Evolutionary conservation across 2,113 vertebrate genomes (phyloP).

Genomic region (Hemiprocne comata): DNA sequence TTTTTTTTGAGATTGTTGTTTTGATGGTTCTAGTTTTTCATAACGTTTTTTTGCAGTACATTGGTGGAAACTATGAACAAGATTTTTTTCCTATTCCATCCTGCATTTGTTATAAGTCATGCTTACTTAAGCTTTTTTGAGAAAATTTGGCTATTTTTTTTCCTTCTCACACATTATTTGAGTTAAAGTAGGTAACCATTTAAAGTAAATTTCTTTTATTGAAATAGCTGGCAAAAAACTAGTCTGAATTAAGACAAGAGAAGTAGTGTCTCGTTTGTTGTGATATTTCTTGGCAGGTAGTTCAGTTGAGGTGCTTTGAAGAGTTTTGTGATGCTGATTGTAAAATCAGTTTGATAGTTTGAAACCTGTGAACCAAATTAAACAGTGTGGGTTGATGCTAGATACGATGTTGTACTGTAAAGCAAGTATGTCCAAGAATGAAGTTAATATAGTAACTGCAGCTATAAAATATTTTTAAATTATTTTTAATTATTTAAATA

Average conservation of each 20-base stretch:
- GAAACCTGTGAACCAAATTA: background rate
- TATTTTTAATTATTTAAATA: no score
- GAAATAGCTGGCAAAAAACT: background rate
- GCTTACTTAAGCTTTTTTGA: background rate
- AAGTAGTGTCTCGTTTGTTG: background rate
- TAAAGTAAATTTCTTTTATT: rapidly evolving
- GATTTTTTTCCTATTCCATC: rapidly evolving
- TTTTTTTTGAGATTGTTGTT: background rate
- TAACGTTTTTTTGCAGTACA: rapidly evolving
- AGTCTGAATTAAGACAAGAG: background rate
- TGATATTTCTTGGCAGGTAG: background rate
- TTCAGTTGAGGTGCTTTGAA: background rate
- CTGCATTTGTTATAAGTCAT: background rate
- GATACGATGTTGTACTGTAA: background rate
- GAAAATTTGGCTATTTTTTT: background rate
- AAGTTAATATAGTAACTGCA: background rate
- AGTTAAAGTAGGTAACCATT: background rate
- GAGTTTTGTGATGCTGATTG: background rate
- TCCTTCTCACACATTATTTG: background rate
- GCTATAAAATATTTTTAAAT: background rate
- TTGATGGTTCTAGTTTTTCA: background rate
- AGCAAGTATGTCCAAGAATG: background rate
- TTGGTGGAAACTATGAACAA: background rate
- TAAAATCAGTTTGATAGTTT: background rate
- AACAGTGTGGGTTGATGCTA: background rate